phyloP scores from a whole-genome alignment of 2,113 vertebrate genomes.

The Microcebus lehilahytsara region DNA sequence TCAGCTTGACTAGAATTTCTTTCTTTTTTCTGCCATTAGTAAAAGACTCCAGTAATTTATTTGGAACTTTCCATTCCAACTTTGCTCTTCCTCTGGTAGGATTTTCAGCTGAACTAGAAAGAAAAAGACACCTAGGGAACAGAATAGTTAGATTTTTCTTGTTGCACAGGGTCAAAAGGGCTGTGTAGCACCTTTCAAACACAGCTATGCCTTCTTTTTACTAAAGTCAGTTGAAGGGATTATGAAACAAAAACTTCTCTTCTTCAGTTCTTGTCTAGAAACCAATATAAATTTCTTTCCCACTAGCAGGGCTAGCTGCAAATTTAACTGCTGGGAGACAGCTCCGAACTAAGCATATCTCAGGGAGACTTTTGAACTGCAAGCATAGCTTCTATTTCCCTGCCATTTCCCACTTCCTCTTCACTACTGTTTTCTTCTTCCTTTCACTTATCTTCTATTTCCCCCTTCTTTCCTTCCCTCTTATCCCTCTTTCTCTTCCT shows the following conservation, averaged over 20 bases:
- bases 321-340: not conserved
- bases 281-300: not conserved
- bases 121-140: not conserved
- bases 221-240: not conserved
- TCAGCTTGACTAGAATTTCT: not conserved
- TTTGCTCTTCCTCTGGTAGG: not conserved
- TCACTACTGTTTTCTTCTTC: not conserved
- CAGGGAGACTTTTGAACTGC: not conserved
- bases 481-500: not conserved
- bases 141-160: not conserved
- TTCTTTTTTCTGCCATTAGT: not conserved
- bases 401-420: not conserved
- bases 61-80: not conserved
- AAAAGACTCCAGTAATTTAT: not conserved
- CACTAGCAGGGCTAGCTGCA: not conserved
- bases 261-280: not conserved
- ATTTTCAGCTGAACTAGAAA: constrained; percentile 26
- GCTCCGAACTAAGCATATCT: not conserved
- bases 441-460: not conserved
- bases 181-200: not conserved
- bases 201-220: not conserved
- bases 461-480: not conserved
- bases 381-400: not conserved
- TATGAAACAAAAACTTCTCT: not conserved
- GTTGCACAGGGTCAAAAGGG: not conserved